Evolutionary conservation across 2,888 invertebrate genomes (phyloP).

Genomic region (Xylocampa areola): DNA sequence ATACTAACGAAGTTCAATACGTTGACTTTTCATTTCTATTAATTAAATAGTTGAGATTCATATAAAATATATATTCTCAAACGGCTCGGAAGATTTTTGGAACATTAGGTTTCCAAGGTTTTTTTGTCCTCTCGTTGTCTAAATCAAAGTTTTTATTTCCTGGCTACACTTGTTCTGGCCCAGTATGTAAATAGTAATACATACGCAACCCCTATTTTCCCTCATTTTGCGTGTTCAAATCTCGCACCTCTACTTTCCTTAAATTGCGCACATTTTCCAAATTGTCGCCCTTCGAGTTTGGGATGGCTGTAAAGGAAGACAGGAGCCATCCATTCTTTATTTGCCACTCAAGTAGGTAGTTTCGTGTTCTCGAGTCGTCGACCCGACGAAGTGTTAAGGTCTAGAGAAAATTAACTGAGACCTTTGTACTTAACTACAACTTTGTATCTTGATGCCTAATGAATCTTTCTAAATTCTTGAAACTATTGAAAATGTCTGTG

Average conservation of each 20-base stretch:
- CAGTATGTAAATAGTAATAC: not conserved
- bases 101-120: no score
- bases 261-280: constrained; percentile 43
- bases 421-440: no score
- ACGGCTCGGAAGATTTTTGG: no score
- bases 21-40: not conserved
- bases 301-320: constrained; percentile 34
- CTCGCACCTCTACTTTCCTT: constrained; percentile 34
- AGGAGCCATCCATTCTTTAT: constrained; percentile 29
- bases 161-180: not conserved
- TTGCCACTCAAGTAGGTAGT: constrained; percentile 27
- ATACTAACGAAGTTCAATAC: constrained; percentile 6
- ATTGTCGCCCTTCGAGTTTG: constrained; percentile 26
- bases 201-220: constrained; percentile 7
- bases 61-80: no score
- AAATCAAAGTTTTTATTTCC: no score
- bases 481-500: constrained; percentile 7
- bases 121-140: no score
- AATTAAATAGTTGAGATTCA: not conserved
- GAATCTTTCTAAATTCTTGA: no score
- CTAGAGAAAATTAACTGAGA: constrained; percentile 22
- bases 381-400: constrained; percentile 3
- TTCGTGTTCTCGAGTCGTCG: constrained; percentile 3
- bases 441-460: no score
- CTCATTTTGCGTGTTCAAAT: constrained; percentile 37